Conservation (phyloP, 2,797 vertebrate genomes). For the Sebastes nivosus region DNA sequence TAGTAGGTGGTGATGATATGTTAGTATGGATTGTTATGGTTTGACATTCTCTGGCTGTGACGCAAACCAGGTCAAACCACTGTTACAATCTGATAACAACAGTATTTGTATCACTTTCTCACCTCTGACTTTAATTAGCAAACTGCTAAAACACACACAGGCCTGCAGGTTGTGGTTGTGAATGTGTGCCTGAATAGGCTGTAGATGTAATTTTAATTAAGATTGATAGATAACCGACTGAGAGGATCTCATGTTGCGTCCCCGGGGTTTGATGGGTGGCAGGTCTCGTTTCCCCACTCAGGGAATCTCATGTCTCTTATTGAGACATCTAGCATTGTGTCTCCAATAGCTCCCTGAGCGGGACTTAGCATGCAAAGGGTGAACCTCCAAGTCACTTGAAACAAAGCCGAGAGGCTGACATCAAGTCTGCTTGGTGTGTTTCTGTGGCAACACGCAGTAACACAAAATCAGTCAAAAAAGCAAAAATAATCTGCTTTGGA, state of each 20-base stretch:
- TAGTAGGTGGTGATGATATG: neutral
- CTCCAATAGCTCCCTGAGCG: slow-evolving; percentile 35
- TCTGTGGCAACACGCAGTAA: slow-evolving; percentile 5
- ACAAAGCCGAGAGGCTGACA: slow-evolving; percentile 32
- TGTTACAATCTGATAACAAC: slow-evolving; percentile 54
- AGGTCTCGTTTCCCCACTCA: slow-evolving; percentile 22
- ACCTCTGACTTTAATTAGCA: slow-evolving; percentile 54
- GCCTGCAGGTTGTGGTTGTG: neutral
- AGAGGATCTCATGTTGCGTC: slow-evolving; percentile 39
- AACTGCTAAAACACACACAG: slow-evolving; percentile 12
- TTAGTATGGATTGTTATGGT: slow-evolving; percentile 24
- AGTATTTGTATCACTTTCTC: slow-evolving; percentile 37
- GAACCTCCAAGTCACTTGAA: slow-evolving; percentile 39
- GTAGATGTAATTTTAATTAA: slow-evolving; percentile 52
- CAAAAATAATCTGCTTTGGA: slow-evolving; percentile 5
- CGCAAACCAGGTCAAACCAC: slow-evolving; percentile 36
- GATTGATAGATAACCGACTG: slow-evolving; percentile 46
- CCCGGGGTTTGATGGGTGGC: slow-evolving; percentile 33
- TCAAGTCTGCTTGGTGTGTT: slow-evolving; percentile 23
- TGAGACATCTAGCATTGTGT: slow-evolving; percentile 44
- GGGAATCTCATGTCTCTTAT: slow-evolving; percentile 42
- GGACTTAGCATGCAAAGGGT: slow-evolving; percentile 21
- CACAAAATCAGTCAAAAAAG: slow-evolving; percentile 7
- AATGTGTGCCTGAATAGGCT: slow-evolving; percentile 3
- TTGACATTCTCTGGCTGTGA: slow-evolving; percentile 59